Evolutionary conservation across 2,888 invertebrate species (phyloP).

Genomic region (Ochropacha duplaris): DNA sequence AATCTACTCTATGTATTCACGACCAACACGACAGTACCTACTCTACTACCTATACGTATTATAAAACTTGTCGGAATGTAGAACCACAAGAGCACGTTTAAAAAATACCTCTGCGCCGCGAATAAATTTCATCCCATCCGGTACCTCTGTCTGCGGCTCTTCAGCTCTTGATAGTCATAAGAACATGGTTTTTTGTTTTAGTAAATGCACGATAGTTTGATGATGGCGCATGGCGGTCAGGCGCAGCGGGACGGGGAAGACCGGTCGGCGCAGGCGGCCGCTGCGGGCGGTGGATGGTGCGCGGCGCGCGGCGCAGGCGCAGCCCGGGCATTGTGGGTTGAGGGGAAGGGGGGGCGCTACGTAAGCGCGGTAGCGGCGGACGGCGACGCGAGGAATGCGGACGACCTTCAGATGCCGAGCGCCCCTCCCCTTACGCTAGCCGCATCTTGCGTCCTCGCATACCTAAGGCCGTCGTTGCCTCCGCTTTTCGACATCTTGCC

Average conservation of each 20-base stretch:
- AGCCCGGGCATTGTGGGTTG: constrained; percentile 20
- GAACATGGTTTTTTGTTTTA: constrained; percentile 80
- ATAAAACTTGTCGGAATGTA: constrained; percentile 70
- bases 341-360: constrained; percentile 68
- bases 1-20: constrained; percentile 7
- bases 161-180: constrained; percentile 76
- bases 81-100: constrained; percentile 61
- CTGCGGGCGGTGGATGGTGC: constrained; percentile 37
- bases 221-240: constrained; percentile 75
- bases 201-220: constrained; percentile 78
- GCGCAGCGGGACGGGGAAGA: constrained; percentile 58
- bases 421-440: constrained; percentile 78
- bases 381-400: constrained; percentile 83
- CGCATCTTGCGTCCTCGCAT: constrained; percentile 83
- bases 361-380: constrained; percentile 83
- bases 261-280: constrained; percentile 60
- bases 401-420: constrained; percentile 82
- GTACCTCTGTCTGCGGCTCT: constrained; percentile 76
- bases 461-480: constrained; percentile 76
- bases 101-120: constrained; percentile 69
- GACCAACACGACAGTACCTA: no score
- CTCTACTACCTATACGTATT: no score
- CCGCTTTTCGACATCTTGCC: constrained; percentile 77
- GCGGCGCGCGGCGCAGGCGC: constrained; percentile 24
- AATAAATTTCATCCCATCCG: constrained; percentile 81